phyloP scores from a whole-genome alignment of 2,797 vertebrate species.

The Euthynnus affinis region DNA sequence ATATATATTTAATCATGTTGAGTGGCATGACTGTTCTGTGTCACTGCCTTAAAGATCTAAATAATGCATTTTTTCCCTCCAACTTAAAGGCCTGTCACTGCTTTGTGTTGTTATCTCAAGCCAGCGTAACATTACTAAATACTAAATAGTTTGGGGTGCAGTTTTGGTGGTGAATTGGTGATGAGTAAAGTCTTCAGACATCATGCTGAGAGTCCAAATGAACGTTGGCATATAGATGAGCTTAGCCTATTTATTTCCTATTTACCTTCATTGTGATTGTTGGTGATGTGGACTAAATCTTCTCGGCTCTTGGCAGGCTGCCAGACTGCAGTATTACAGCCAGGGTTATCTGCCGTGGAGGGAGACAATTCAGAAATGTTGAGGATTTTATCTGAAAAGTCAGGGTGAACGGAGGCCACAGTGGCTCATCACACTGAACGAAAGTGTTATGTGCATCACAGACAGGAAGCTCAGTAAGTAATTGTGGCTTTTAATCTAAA shows the following conservation, averaged over 20 bases:
- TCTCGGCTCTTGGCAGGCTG: conserved; percentile 84
- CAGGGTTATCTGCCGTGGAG: conserved; percentile 73
- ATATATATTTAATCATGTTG: neutral
- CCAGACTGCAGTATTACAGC: conserved; percentile 78
- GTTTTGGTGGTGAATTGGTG: neutral
- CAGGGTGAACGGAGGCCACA: conserved; percentile 13
- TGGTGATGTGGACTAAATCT: conserved; percentile 85
- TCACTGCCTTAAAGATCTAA: neutral
- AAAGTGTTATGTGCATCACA: conserved; percentile 7
- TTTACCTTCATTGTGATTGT: conserved; percentile 92
- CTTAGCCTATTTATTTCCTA: conserved; percentile 69
- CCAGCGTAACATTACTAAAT: neutral
- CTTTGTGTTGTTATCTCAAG: neutral
- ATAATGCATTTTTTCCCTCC: too few relatives aligned
- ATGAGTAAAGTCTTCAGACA: neutral
- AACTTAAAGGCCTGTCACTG: neutral
- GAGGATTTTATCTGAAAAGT: conserved; percentile 50
- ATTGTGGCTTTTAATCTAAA: conserved; percentile 18
- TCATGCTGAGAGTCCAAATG: conserved; percentile 44
- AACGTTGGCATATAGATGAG: conserved; percentile 50
- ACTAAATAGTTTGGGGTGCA: neutral
- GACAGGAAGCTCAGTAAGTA: conserved; percentile 1
- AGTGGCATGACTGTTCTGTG: neutral
- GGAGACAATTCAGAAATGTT: conserved; percentile 52
- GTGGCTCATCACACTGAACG: conserved; percentile 14